These are phyloP conservation scores for Drosophila multiciliata DNA, from an alignment of 2,888 invertebrate genomes.

Conservation along the genomic window DNA sequence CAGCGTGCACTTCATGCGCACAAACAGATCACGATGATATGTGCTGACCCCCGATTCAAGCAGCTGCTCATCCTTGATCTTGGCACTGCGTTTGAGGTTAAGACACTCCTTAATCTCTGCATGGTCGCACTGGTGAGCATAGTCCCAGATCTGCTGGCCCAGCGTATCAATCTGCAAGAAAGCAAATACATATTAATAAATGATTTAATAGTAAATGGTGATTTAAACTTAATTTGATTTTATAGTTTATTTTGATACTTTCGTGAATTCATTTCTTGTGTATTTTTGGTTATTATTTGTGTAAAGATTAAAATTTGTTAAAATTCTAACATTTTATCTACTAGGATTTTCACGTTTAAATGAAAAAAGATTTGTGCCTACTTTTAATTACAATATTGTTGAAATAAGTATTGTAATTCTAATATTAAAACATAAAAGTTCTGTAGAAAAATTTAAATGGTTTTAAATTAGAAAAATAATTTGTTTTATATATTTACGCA, in stretches of 20 bases:
- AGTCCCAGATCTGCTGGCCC: constrained; percentile 97
- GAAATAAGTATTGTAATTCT: background rate
- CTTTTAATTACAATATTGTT: too few species aligned
- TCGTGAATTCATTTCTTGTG: background rate
- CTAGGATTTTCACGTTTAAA: too few species aligned
- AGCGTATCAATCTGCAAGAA: constrained; percentile 94
- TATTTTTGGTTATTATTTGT: background rate
- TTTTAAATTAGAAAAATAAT: background rate
- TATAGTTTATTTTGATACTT: background rate
- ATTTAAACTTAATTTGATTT: background rate
- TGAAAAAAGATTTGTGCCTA: too few species aligned
- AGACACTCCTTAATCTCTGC: constrained; percentile 91
- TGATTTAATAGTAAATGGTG: background rate
- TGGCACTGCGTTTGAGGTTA: constrained; percentile 84
- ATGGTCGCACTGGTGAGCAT: constrained; percentile 97
- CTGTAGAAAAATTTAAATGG: too few species aligned
- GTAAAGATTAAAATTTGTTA: background rate
- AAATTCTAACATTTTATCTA: background rate
- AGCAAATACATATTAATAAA: background rate
- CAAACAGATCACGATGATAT: constrained; percentile 84
- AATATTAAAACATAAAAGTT: too few species aligned
- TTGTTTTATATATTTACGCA: constrained; percentile 83
- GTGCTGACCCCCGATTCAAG: constrained; percentile 78
- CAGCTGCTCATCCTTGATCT: constrained; percentile 81
- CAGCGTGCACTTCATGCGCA: constrained; percentile 95